Conservation (phyloP, 2,113 vertebrate species). For the Bucco capensis region DNA sequence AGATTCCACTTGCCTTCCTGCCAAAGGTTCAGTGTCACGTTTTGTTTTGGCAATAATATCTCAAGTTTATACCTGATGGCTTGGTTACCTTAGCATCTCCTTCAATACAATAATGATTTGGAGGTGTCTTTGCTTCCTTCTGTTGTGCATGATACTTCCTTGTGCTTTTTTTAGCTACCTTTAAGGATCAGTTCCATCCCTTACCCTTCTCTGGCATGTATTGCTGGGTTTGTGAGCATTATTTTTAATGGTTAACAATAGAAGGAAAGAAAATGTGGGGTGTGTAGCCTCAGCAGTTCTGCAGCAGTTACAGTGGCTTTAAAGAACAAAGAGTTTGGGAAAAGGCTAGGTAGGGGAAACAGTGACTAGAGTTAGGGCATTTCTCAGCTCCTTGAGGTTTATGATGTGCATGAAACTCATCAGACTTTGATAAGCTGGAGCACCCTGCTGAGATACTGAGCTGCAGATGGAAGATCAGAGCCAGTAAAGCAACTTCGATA, state of each 20-base stretch:
- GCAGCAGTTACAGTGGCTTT: neutral
- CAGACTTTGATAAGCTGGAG: neutral
- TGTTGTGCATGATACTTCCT: constrained; percentile 39
- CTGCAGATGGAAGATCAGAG: neutral
- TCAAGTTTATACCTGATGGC: neutral
- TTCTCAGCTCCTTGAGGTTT: neutral
- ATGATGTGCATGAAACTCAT: neutral
- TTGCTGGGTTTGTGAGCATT: constrained; percentile 22
- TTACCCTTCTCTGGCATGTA: constrained; percentile 8
- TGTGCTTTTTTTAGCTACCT: constrained; percentile 43
- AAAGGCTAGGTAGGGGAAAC: neutral
- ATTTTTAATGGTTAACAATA: constrained; percentile 19
- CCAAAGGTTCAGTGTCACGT: neutral
- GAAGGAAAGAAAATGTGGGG: constrained; percentile 51
- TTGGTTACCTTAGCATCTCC: neutral
- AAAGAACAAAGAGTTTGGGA: neutral
- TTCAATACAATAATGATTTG: neutral
- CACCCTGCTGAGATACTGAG: neutral
- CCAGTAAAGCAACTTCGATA: neutral
- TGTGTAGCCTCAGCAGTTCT: neutral
- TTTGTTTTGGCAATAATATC: neutral
- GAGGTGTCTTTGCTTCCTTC: constrained; percentile 41
- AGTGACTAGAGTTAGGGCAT: neutral
- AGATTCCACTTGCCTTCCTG: neutral
- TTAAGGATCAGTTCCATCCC: constrained; percentile 17